Evolutionary conservation across 2,888 invertebrate species (phyloP).

Genomic region (Caenorhabditis parvicauda): DNA sequence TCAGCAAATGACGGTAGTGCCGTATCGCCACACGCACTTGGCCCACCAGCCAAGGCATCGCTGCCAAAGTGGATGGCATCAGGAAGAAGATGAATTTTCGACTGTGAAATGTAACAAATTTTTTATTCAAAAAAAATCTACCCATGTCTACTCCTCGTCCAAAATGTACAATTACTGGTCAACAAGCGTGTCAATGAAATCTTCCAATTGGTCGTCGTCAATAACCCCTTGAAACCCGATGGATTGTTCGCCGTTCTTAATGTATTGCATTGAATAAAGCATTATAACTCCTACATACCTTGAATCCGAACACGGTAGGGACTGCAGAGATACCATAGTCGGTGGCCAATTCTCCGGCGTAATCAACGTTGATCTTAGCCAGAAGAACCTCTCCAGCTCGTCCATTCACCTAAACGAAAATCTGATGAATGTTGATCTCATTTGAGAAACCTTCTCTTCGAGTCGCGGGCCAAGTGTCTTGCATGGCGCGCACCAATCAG

Average conservation of each 20-base stretch:
- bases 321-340: conserved; percentile 38
- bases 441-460: conserved; percentile 36
- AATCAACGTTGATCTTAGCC: conserved; percentile 43
- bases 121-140: conserved; percentile 1
- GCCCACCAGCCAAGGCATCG: conserved; percentile 19
- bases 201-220: conserved; percentile 36
- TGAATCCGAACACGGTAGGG: conserved; percentile 42
- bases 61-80: conserved; percentile 26
- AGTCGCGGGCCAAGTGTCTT: conserved; percentile 50
- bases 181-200: conserved; percentile 33
- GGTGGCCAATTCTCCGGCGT: conserved; percentile 38
- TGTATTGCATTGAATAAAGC: neutral
- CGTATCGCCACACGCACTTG: conserved; percentile 1
- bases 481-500: conserved; percentile 60
- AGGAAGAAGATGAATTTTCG: conserved; percentile 8
- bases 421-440: conserved; percentile 4
- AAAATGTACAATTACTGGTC: conserved; percentile 5
- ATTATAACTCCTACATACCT: neutral
- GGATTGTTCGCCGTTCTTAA: conserved; percentile 31
- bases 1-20: neutral
- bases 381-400: conserved; percentile 31
- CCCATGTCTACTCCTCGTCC: neutral
- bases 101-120: neutral
- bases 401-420: conserved; percentile 34
- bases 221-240: conserved; percentile 34